Evolutionary conservation across 2,888 invertebrate species (phyloP).

Genomic region (Theretra japonica): DNA sequence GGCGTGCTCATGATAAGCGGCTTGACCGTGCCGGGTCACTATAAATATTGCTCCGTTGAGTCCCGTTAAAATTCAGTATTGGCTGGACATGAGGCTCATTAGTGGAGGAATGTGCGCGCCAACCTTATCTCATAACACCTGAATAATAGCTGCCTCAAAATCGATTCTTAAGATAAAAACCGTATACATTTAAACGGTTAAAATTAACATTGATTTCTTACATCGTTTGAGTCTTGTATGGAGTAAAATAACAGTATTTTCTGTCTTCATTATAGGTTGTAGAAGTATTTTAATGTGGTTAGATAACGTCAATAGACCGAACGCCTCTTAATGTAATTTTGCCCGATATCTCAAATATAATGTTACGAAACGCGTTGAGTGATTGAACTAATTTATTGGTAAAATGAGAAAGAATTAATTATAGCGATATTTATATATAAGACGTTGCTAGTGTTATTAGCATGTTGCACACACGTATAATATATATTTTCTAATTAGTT

Average conservation of each 20-base stretch:
- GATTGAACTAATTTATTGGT: constrained; percentile 24
- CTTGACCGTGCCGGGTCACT: constrained; percentile 63
- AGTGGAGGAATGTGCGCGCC: constrained; percentile 41
- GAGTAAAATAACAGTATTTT: not conserved
- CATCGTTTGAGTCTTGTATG: not conserved
- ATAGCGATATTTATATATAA: constrained; percentile 1
- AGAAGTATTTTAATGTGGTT: not conserved
- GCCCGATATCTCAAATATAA: not conserved
- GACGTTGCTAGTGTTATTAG: not conserved
- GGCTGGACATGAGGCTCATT: constrained; percentile 56
- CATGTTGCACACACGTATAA: not conserved
- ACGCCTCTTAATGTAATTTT: not conserved
- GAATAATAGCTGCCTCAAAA: constrained; percentile 25
- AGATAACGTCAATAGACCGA: not conserved
- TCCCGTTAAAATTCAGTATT: constrained; percentile 61
- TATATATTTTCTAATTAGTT: not conserved
- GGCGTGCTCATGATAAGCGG: constrained; percentile 53
- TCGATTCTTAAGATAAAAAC: constrained; percentile 19
- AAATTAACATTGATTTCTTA: constrained; percentile 30
- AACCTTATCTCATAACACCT: constrained; percentile 22
- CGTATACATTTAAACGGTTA: constrained; percentile 6
- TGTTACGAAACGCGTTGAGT: not conserved
- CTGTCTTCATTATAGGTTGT: not conserved
- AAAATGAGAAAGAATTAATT: not conserved
- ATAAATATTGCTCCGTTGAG: constrained; percentile 64